phyloP scores from a whole-genome alignment of 2,888 invertebrate genomes.

The Andrena praecox region DNA sequence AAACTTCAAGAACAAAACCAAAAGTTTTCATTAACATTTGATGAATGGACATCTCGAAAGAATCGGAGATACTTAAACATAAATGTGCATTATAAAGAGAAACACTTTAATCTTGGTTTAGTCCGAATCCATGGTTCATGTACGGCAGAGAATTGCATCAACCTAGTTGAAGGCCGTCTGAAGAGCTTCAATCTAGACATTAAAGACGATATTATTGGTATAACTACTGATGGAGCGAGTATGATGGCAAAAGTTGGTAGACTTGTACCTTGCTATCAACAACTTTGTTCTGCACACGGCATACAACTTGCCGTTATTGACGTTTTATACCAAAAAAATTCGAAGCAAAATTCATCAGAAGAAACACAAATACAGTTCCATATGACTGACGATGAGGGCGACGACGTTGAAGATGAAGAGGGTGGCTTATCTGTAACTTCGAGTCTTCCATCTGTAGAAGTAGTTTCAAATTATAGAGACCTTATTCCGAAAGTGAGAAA shows the following conservation, averaged over 20 bases:
- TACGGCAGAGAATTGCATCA: conserved; percentile 57
- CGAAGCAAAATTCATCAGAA: conserved; percentile 20
- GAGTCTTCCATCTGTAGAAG: not conserved
- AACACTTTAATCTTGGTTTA: conserved; percentile 61
- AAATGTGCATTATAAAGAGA: conserved; percentile 4
- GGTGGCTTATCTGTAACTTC: conserved; percentile 2
- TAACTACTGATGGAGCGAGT: conserved; percentile 2
- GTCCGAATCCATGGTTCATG: conserved; percentile 56
- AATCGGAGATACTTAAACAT: not conserved
- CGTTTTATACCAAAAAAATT: conserved; percentile 62
- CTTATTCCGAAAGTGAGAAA: conserved; percentile 63
- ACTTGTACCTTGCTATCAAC: too few relatives aligned
- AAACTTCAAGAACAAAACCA: conserved; percentile 1
- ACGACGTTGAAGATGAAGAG: not conserved
- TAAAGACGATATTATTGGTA: conserved; percentile 61
- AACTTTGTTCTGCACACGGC: too few relatives aligned
- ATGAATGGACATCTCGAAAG: not conserved
- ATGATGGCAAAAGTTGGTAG: too few relatives aligned
- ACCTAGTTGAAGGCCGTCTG: conserved; percentile 51
- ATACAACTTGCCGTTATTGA: conserved; percentile 64
- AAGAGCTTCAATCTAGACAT: conserved; percentile 53
- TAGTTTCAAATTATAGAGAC: conserved; percentile 26
- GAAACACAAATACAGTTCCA: conserved; percentile 5
- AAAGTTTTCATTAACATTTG: conserved; percentile 4
- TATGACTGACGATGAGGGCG: conserved; percentile 12